Evolutionary conservation across 2,797 vertebrate species (phyloP).

Genomic region (Spinus pinus): DNA sequence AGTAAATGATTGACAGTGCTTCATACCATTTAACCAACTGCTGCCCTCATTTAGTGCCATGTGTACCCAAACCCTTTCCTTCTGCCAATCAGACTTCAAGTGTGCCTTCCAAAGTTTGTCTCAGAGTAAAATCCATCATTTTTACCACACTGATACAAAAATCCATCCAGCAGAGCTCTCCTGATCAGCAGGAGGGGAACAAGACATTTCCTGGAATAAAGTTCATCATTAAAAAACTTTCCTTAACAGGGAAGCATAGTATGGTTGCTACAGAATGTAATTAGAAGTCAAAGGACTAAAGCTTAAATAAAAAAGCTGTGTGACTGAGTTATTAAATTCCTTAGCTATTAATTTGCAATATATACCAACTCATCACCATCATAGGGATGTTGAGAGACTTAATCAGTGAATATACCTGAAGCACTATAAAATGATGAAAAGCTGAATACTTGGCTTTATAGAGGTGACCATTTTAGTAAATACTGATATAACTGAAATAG

Average conservation of each 20-base stretch:
- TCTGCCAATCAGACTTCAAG: conserved; percentile 13
- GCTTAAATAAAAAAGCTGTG: conserved; percentile 20
- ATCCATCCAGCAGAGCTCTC: background rate
- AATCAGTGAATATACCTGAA: background rate
- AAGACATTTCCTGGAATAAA: conserved; percentile 18
- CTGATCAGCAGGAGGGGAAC: conserved; percentile 4
- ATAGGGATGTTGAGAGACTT: background rate
- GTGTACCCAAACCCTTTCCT: background rate
- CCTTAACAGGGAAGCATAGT: background rate
- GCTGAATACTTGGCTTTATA: background rate
- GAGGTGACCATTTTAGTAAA: background rate
- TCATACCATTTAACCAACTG: conserved; percentile 6
- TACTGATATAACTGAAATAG: background rate
- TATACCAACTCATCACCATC: background rate
- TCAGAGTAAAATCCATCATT: background rate
- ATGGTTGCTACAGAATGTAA: background rate
- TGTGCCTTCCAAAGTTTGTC: background rate
- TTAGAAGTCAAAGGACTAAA: conserved; percentile 29
- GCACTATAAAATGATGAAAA: background rate
- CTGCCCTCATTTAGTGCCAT: conserved; percentile 1
- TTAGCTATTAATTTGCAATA: conserved; percentile 22
- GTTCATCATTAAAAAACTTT: conserved; percentile 22
- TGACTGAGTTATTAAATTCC: conserved; percentile 33
- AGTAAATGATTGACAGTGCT: background rate
- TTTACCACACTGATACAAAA: background rate